These are phyloP conservation scores for Taxidea taxus DNA, from an alignment of 2,113 vertebrate species.

Conservation along the genomic window DNA sequence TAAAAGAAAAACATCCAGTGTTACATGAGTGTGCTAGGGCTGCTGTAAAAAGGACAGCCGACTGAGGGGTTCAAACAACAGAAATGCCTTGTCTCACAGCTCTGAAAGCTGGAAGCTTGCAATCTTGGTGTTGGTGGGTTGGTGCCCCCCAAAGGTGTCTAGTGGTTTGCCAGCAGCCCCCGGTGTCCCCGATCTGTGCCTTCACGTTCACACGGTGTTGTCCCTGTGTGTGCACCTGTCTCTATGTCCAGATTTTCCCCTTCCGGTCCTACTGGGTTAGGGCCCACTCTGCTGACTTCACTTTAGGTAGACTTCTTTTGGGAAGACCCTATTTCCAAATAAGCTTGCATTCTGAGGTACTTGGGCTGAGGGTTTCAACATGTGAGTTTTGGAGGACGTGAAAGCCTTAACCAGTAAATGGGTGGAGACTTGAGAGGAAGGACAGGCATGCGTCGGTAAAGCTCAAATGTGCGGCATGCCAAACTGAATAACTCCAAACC, in stretches of 20 bases:
- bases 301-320: not conserved
- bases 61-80: rapidly evolving
- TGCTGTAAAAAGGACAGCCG: too few species aligned
- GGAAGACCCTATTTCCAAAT: not conserved
- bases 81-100: not conserved
- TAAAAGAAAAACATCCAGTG: too few species aligned
- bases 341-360: not conserved
- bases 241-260: not conserved
- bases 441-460: rapidly evolving
- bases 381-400: too few species aligned
- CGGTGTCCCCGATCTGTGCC: rapidly evolving
- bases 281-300: not conserved
- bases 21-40: too few species aligned
- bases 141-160: not conserved
- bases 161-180: not conserved
- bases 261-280: not conserved
- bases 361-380: not conserved
- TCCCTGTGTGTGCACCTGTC: not conserved
- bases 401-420: not conserved
- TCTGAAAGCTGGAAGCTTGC: not conserved
- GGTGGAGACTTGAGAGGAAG: not conserved
- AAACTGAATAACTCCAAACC: not conserved
- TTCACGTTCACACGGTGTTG: not conserved
- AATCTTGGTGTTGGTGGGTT: not conserved
- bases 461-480: not conserved